phyloP scores from a whole-genome alignment of 2,888 invertebrate genomes.

The Macrophya annulata region DNA sequence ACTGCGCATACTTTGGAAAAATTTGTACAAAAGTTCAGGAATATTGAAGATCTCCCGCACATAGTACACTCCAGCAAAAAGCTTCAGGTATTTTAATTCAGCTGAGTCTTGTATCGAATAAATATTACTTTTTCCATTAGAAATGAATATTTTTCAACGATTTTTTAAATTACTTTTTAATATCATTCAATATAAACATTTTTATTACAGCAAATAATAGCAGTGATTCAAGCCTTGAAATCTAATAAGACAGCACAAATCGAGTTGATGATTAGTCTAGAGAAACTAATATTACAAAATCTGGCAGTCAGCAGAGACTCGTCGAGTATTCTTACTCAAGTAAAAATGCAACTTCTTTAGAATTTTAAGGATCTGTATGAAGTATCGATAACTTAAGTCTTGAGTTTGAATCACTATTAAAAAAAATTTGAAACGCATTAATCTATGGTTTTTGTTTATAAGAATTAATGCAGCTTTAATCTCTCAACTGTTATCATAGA shows the following conservation, averaged over 20 bases:
- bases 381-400: neutral
- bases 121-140: conserved; percentile 7
- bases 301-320: conserved; percentile 82
- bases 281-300: conserved; percentile 84
- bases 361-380: conserved; percentile 3
- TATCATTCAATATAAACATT: conserved; percentile 4
- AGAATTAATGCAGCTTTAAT: neutral
- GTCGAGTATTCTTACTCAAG: conserved; percentile 82
- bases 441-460: neutral
- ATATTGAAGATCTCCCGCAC: conserved; percentile 66
- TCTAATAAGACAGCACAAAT: conserved; percentile 81
- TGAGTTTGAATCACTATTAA: neutral
- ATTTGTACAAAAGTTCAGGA: conserved; percentile 72
- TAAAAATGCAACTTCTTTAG: conserved; percentile 64
- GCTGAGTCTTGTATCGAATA: conserved; percentile 5
- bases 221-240: conserved; percentile 83
- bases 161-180: conserved; percentile 13
- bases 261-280: conserved; percentile 83
- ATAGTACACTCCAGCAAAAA: conserved; percentile 70
- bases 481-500: neutral
- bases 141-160: conserved; percentile 17
- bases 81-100: conserved; percentile 69
- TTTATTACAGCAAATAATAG: conserved; percentile 77
- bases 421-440: neutral
- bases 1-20: conserved; percentile 77